Evolutionary conservation across 2,113 vertebrate species (phyloP).

Genomic region (Ailuropoda melanoleuca): DNA sequence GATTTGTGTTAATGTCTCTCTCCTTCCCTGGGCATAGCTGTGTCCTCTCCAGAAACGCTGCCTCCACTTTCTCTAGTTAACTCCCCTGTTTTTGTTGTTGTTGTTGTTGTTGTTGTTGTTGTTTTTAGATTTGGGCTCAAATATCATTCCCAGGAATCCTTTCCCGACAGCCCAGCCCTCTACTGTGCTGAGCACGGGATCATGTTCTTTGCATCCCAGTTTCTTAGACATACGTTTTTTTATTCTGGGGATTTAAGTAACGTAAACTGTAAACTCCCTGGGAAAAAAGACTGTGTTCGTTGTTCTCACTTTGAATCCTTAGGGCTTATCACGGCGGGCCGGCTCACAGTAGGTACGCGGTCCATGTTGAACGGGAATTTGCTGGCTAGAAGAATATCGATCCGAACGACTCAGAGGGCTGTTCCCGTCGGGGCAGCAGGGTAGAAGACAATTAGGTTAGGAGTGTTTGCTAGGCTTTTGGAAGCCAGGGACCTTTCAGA

Average conservation of each 20-base stretch:
- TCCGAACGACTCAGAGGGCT: background rate
- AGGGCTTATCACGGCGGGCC: too few species aligned
- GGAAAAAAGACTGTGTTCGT: background rate
- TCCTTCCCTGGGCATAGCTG: background rate
- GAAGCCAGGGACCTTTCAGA: background rate
- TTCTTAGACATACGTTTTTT: accelerated
- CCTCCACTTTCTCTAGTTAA: background rate
- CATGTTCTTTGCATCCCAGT: accelerated
- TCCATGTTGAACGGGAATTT: background rate
- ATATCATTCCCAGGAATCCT: background rate
- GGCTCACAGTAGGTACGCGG: too few species aligned
- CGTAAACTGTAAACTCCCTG: accelerated
- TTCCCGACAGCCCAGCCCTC: background rate
- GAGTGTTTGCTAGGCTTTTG: accelerated
- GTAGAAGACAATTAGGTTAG: accelerated
- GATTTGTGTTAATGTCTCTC: background rate
- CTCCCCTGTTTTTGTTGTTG: background rate
- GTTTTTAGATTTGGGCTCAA: background rate
- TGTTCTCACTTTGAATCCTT: background rate
- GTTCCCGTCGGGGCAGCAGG: accelerated
- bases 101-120: too few species aligned
- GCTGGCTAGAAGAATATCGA: background rate
- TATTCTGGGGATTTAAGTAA: too few species aligned
- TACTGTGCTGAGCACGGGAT: accelerated
- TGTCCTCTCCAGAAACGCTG: accelerated